These are phyloP conservation scores for Ceyx margarethae DNA, from an alignment of 2,113 vertebrate genomes.

Conservation along the genomic window DNA sequence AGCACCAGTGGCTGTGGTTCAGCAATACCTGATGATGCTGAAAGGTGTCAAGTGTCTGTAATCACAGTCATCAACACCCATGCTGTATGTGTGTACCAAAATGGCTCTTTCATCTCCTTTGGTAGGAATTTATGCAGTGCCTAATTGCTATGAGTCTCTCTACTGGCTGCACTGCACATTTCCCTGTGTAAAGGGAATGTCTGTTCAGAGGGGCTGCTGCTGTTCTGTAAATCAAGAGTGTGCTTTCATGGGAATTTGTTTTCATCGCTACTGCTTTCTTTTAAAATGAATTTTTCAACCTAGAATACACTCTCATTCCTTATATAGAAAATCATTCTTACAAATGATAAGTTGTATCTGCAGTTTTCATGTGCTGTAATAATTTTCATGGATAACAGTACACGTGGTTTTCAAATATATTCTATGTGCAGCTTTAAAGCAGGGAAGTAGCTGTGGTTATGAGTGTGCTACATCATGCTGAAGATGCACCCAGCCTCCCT, in stretches of 20 bases:
- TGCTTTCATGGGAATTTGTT: neutral
- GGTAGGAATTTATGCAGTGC: neutral
- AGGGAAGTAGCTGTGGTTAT: neutral
- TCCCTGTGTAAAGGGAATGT: neutral
- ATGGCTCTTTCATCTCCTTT: neutral
- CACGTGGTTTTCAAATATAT: neutral
- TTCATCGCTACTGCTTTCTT: neutral
- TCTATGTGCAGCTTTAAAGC: neutral
- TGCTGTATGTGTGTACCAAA: neutral
- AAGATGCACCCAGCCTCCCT: neutral
- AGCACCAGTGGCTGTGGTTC: neutral
- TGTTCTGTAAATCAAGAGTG: neutral
- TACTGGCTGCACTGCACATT: neutral
- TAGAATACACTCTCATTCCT: neutral
- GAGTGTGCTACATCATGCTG: neutral
- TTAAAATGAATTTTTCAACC: neutral
- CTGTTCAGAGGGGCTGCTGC: neutral
- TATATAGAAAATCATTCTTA: neutral
- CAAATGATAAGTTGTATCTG: neutral
- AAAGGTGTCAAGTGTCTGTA: constrained; percentile 12
- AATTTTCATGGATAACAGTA: neutral
- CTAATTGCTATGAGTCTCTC: neutral
- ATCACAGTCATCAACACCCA: neutral
- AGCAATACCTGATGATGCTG: neutral
- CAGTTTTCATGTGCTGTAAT: neutral